A percentile compares a stretch with the other conserved stretches of the same genome.
phyloP scores from a whole-genome alignment of 1,140 invertebrate genomes.

The Drosophila dunni region DNA sequence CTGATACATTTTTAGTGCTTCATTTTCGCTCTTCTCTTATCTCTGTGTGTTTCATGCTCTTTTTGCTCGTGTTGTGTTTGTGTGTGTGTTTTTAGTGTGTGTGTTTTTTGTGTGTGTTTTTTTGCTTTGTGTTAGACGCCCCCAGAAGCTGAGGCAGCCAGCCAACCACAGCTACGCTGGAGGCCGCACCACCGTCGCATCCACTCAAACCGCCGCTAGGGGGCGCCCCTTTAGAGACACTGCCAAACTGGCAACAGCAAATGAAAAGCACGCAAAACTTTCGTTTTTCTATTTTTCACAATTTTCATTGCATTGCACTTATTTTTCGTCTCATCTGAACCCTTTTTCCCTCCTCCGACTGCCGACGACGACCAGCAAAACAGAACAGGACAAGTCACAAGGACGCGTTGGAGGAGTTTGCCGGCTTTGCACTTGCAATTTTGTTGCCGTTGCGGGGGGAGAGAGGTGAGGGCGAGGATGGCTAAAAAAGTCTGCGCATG shows the following conservation, averaged over 20 bases:
- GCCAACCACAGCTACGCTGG: slow-evolving; percentile 78
- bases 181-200: slow-evolving; percentile 72
- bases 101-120: slow-evolving; percentile 16
- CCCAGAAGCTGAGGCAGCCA: slow-evolving; percentile 68
- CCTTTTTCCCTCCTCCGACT: not conserved
- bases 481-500: slow-evolving; percentile 78
- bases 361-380: slow-evolving; percentile 3
- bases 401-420: not conserved
- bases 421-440: slow-evolving; percentile 61
- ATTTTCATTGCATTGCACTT: slow-evolving; percentile 80
- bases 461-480: not conserved
- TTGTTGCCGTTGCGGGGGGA: slow-evolving; percentile 18
- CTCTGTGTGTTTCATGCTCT: not conserved
- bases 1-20: slow-evolving; percentile 11
- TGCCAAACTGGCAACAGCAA: slow-evolving; percentile 68
- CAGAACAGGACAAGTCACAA: slow-evolving; percentile 8
- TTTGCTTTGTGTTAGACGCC: slow-evolving; percentile 48
- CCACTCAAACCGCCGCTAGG: slow-evolving; percentile 59
- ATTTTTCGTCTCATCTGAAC: slow-evolving; percentile 43
- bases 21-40: slow-evolving; percentile 1
- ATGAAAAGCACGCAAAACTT: slow-evolving; percentile 79
- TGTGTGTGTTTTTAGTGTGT: slow-evolving; percentile 6
- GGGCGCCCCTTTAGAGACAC: slow-evolving; percentile 67
- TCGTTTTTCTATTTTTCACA: slow-evolving; percentile 83
- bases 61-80: slow-evolving; percentile 19